Base-by-base conservation (phyloP, 2,797 vertebrate species). In the Betta splendens region DNA sequence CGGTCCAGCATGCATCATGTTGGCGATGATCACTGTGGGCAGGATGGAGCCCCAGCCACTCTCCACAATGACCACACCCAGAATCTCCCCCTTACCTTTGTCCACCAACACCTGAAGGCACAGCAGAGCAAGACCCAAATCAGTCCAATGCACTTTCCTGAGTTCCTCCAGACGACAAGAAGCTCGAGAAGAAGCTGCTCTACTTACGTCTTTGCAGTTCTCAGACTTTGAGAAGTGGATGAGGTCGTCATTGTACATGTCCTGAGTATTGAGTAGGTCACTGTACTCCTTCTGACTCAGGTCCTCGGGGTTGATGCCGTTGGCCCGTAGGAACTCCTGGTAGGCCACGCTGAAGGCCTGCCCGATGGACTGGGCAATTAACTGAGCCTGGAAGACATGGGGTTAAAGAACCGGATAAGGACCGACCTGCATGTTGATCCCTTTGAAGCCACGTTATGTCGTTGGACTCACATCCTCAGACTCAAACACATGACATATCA, bases 401-500 rank as follows among this genome's bases (percentile, higher is more conserved):
- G 39, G 10, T 55, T 5, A 49, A 8, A 16, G 7, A 17, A 17
- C 15, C 20, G 4, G 10, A 20, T 17, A n/a, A n/a, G n/a, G n/a
- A n/a, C n/a, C n/a, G n/a, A n/a, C n/a, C n/a, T n/a, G n/a, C n/a
- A n/a, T n/a, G n/a, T n/a, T n/a, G n/a, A n/a, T n/a, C n/a, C n/a
- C n/a, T n/a, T n/a, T n/a, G n/a, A n/a, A n/a, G n/a, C 20, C 32
- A 20, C 10, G 36, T 32, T 32, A 21, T 38, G 25, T 11, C n/a
- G n/a, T n/a, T n/a, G n/a, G 77, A 79, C 97, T 95, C 91, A 99
- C 97, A 44, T 99, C 96, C 74, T 98, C 96, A 31, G 97, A 98
- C 80, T 99, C 97, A 75, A 99, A 99, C 56, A 99, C 95, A 3
- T 99, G 96, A 84, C 97, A 98, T 86, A 97, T 96, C 96, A 99